A percentile compares a stretch with the other conserved stretches of the same genome.
Conservation (phyloP, 2,113 vertebrate genomes). For the Macrotis lagotis region DNA sequence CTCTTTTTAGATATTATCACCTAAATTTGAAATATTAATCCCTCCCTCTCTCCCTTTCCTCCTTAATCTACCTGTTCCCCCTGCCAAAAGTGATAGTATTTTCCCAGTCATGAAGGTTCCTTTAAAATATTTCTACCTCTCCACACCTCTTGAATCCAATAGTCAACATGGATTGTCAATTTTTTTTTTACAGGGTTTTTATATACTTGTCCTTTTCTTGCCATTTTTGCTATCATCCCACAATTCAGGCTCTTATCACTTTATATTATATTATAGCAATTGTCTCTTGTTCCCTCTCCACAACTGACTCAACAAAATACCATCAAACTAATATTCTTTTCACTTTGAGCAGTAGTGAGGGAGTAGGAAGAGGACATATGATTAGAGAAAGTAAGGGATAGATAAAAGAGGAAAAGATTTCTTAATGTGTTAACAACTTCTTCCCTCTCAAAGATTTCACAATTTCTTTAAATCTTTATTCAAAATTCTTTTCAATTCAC, state of each 20-base stretch:
- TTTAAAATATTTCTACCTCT: not conserved
- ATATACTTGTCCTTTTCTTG: not conserved
- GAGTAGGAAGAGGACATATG: not conserved
- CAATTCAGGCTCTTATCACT: not conserved
- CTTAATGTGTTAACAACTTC: not conserved
- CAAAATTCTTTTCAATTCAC: not conserved
- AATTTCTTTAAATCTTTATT: not conserved
- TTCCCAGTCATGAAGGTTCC: not conserved
- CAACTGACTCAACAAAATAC: not conserved
- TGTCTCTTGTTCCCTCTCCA: not conserved
- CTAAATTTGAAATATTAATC: not conserved
- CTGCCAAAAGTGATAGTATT: not conserved
- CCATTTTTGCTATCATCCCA: not conserved
- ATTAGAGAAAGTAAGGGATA: not conserved
- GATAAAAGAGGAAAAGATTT: not conserved
- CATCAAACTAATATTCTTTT: not conserved
- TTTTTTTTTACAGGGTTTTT: not conserved
- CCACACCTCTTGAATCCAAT: not conserved
- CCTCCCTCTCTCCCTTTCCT: not conserved
- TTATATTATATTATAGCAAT: not conserved
- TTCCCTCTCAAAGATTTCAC: not conserved
- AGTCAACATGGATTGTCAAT: not conserved
- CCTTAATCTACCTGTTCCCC: not conserved
- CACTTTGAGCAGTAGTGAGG: not conserved
- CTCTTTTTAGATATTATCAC: not conserved